Evolutionary conservation across 2,113 vertebrate species (phyloP), one percentile per base, ranked within the genome.

Genomic region (Carassius auratus): DNA sequence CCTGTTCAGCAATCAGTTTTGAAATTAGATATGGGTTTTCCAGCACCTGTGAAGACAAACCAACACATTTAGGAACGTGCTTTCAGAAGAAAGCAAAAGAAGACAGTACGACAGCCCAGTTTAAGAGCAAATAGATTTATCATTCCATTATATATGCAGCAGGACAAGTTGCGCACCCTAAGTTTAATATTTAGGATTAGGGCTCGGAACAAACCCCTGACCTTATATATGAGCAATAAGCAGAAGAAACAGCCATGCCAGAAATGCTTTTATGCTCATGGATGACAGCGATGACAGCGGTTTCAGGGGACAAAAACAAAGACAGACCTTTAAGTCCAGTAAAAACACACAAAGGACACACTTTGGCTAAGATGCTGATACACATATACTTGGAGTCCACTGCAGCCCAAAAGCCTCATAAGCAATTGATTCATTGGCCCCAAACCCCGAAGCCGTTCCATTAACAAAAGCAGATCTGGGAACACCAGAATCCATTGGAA

Each of bases 21-120:
- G 90, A 92, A 92, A 88, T 84, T 88, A 87, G 89, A 92, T 89
- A 90, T 88, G 91, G 93, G 87, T 85, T 90, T 90, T 94, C 93
- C 95, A 95, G 92, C 83, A 95, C 94, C 95, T 95, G 95, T 86
- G 89, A 90, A 95, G 88, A 95, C 87, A 89, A 71, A 88, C 80
- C 87, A 84, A 87, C 38, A 80, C 15, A 42, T 90, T 88, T 6
- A 42, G 0, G 4, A n/a, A 55, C 21, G 7, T 2, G 9, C 4
- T 26, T 26, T 77, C 17, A 52, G 3, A 66, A 26, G 14, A 33
- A 52, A 69, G 30, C 3, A 50, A 69, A 59, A 45, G 15, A 57
- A 42, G 9, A 14, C 59, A 21, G n/a, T n/a, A 45, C 13, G 38
- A 73, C 30, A 78, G 76, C 12, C 12, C 21, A 9, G 36, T 17